Base-by-base conservation (phyloP, 2,113 vertebrate genomes). In the Pseudolaguvia tuberculata region DNA sequence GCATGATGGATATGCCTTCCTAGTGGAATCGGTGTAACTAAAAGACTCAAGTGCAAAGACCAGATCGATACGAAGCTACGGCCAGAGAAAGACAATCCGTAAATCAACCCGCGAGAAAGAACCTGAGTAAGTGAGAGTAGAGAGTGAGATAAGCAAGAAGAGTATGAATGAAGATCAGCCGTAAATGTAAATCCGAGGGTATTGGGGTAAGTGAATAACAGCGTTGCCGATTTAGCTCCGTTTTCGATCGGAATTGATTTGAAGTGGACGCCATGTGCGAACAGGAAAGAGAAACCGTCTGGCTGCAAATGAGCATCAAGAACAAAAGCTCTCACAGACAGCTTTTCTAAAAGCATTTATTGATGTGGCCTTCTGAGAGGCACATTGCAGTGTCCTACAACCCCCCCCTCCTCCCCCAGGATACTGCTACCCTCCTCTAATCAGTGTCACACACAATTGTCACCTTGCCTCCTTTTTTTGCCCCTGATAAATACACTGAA, bases 401-500 rank as follows among this genome's bases (percentile, higher is more conserved):
- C n/a, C n/a, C n/a, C n/a, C n/a, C n/a, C n/a, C n/a, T n/a, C n/a
- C n/a, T n/a, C n/a, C 75, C 57, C 57, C 21, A 35, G 48, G 47
- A 23, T 52, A 52, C 57, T 70, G 75, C 67, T 62, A 57, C 21
- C 57, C 51, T 57, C 21, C 57, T 59, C 75, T 53, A 8, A 51
- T 77, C 67, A 58, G 75, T 53, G 67, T 77, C 75, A 77, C 29
- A 66, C 63, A 66, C 45, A n/a, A n/a, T 27, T 48, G 21, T 73
- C 57, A 29, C 45, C 57, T 27, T 59, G 27, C 42, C 63, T 69
- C 20, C 7, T 59, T 58, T 56, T 51, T n/a, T n/a, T n/a, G 73
- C 23, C 15, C 62, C 53, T 39, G 23, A 8, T 48, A 45, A 67
- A 29, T 23, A 56, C 1, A 5, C 55, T 14, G 2, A 23, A 13